Conservation (phyloP, 1,140 invertebrate genomes). For the Palaemon carinicauda region DNA sequence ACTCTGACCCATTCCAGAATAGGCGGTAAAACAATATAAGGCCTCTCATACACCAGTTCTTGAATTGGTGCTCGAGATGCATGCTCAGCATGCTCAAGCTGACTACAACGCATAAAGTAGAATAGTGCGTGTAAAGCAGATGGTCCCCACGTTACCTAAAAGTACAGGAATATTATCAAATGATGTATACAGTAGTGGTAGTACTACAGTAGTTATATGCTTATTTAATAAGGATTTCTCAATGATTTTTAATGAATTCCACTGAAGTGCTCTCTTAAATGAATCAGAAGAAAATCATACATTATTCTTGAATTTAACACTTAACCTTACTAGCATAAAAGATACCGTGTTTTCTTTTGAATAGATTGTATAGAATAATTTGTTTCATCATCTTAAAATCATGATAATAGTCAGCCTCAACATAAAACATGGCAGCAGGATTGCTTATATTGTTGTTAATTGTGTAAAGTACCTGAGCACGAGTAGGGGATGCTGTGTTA, state of each 20-base stretch:
- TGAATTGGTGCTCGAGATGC: constrained; percentile 69
- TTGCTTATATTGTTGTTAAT: no score
- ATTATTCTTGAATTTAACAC: neutral
- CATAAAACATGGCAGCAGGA: no score
- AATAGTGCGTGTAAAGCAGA: constrained; percentile 81
- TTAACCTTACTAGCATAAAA: neutral
- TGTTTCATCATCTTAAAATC: no score
- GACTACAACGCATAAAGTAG: constrained; percentile 91
- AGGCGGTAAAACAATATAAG: constrained; percentile 85
- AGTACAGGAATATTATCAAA: neutral
- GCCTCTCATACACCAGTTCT: constrained; percentile 84
- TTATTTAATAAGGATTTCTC: no score
- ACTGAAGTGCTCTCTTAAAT: no score
- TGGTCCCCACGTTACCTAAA: constrained; percentile 68
- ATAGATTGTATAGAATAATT: neutral
- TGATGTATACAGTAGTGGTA: no score
- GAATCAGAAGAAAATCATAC: no score
- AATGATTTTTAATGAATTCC: no score
- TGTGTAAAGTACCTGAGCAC: constrained; percentile 36
- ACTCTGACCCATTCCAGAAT: constrained; percentile 87
- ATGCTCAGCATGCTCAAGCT: constrained; percentile 69
- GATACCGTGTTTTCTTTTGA: neutral
- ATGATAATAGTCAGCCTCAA: no score
- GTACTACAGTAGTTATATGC: no score
- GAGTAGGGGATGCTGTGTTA: constrained; percentile 58